phyloP scores from a whole-genome alignment of 2,888 invertebrate genomes.

The Bedellia somnulentella region DNA sequence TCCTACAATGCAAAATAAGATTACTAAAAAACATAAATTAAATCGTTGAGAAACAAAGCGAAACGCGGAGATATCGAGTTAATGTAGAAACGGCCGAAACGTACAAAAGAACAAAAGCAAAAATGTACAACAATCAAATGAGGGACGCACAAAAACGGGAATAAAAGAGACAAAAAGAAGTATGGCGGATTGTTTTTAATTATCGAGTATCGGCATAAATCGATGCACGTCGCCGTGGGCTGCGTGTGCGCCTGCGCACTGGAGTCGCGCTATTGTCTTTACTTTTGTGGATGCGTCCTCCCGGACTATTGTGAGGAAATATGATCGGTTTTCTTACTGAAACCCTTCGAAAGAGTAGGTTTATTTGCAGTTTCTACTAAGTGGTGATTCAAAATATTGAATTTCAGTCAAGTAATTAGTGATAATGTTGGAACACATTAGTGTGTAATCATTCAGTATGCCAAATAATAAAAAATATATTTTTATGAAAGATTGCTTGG shows the following conservation, averaged over 20 bases:
- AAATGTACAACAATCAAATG: slow-evolving; percentile 56
- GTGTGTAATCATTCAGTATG: no score
- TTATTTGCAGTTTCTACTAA: no score
- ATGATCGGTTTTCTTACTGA: no score
- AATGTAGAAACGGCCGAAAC: slow-evolving; percentile 29
- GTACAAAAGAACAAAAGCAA: slow-evolving; percentile 33
- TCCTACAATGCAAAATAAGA: slow-evolving; percentile 14
- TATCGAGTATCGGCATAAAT: slow-evolving; percentile 62
- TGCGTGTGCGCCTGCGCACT: slow-evolving; percentile 22
- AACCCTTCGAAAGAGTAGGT: no score
- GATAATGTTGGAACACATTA: no score
- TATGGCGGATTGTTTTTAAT: slow-evolving; percentile 62
- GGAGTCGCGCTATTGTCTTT: slow-evolving; percentile 24
- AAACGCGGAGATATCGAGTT: slow-evolving; percentile 33
- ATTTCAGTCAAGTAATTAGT: no score
- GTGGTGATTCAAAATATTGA: no score
- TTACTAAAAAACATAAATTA: slow-evolving; percentile 55
- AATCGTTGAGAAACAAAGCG: slow-evolving; percentile 35
- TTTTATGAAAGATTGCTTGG: no score
- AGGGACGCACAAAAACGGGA: slow-evolving; percentile 55
- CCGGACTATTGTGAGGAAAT: no score
- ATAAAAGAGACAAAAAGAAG: slow-evolving; percentile 53
- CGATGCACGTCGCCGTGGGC: slow-evolving; percentile 54
- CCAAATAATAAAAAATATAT: no score
- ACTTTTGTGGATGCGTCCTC: no score